Evolutionary conservation across 2,113 vertebrate genomes (phyloP), one percentile per base, ranked within the genome.

Genomic region (Atherinomorus stipes): DNA sequence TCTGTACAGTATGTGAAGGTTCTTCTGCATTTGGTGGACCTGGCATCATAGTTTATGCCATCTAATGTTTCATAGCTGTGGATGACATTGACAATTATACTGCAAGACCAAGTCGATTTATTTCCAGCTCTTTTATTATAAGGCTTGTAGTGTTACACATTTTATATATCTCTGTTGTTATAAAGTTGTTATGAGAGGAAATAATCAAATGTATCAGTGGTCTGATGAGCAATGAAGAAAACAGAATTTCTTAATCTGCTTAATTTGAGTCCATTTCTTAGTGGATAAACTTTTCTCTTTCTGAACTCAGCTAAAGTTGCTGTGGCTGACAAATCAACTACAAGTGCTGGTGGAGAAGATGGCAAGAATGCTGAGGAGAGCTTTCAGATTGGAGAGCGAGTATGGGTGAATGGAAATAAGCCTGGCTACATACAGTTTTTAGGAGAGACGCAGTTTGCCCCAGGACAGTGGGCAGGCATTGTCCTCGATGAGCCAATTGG

Each of bases 321-420:
- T 53, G 31, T 57, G 16, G 62, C 90, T 0, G 81, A 84, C 58
- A 97, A 98, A 80, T 92, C 94, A 12, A 7, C 86, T 69, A 52
- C 91, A 0, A 74, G 76, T 51, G n/a, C 89, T 21, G 74, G 88
- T 64, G 91, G 11, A 12, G 92, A 87, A 12, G 96, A 96, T 42
- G 31, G 69, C 0, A 92, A 96, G 22, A 93, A 93, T 16, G 93
- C 94, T 58, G 95, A 94, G 84, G 96, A 98, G 65, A 94, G 91
- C 85, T 99, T 97, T 75, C 86, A 95, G 69, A 90, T 97, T 1
- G 98, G 97, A 22, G 97, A 99, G n/a, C 94, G 94, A n/a, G 97
- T 99, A 13, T 99, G 98, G 97, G 98, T 99, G 61, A 99, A 99
- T 19, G 98, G 98, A 9, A 99, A 96, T 80, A 99, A 99, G 68